Evolutionary conservation across 2,797 vertebrate genomes (phyloP).

Genomic region (Borostomias antarcticus): DNA sequence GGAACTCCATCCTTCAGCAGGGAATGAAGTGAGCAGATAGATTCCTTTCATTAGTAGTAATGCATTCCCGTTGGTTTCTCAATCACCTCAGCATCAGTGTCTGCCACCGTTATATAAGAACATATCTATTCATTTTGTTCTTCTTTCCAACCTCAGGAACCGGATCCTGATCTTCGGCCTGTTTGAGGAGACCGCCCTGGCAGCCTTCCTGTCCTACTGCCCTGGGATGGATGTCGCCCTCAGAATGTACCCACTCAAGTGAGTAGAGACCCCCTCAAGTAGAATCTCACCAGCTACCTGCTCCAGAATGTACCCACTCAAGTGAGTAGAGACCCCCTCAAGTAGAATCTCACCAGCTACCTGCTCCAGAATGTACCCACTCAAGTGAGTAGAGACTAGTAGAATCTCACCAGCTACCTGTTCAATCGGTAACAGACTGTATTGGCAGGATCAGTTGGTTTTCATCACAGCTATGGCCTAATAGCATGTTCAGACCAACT

Average conservation of each 20-base stretch:
- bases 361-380: too few relatives aligned
- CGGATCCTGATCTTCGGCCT: constrained; percentile 98
- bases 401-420: neutral
- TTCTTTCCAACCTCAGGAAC: constrained; percentile 77
- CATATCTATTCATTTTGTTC: neutral
- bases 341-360: neutral
- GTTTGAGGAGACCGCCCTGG: constrained; percentile 94
- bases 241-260: constrained; percentile 97
- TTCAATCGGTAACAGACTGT: neutral
- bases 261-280: constrained; percentile 60
- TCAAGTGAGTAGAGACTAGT: neutral
- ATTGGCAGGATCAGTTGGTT: neutral
- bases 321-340: constrained; percentile 80
- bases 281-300: too few relatives aligned
- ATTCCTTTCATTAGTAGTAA: neutral
- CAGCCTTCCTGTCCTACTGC: constrained; percentile 95
- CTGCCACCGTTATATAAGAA: neutral
- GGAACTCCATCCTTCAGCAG: constrained; percentile 95
- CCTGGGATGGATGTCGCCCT: constrained; percentile 93
- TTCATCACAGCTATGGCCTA: neutral
- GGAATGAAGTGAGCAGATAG: constrained; percentile 89
- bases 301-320: constrained; percentile 96
- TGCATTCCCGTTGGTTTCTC: neutral
- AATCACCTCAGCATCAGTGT: neutral
- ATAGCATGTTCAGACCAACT: neutral